A percentile compares a stretch with the other conserved stretches of the same genome.
phyloP scores from a whole-genome alignment of 2,888 invertebrate species.

The Lasioglossum lativentre region DNA sequence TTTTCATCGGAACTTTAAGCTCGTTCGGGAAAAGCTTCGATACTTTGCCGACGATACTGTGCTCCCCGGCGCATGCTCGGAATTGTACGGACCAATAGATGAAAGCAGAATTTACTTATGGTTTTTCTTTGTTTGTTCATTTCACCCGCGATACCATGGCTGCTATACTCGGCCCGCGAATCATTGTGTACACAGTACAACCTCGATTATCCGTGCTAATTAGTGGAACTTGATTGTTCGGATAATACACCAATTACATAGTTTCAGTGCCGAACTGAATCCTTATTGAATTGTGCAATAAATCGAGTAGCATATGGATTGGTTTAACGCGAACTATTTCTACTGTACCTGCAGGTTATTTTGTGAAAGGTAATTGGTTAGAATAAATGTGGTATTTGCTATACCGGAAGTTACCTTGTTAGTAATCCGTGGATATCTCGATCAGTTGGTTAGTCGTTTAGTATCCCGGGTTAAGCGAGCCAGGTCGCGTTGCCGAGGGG shows the following conservation, averaged over 20 bases:
- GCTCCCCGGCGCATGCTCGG: background rate
- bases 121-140: background rate
- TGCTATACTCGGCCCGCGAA: background rate
- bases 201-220: background rate
- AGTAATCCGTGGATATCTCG: too few species aligned
- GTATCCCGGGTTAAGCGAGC: too few species aligned
- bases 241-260: background rate
- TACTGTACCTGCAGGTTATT: too few species aligned
- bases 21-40: slow-evolving; percentile 22
- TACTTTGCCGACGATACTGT: slow-evolving; percentile 20
- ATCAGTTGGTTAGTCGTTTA: too few species aligned
- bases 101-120: background rate
- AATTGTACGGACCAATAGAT: background rate
- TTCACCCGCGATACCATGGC: background rate
- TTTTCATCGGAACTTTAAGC: slow-evolving; percentile 38
- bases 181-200: background rate
- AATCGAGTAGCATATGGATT: background rate
- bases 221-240: background rate
- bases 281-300: background rate
- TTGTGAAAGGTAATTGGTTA: too few species aligned
- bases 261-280: background rate
- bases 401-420: too few species aligned
- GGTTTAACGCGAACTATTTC: too few species aligned
- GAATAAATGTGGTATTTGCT: too few species aligned
- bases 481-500: too few species aligned